Percentiles rank a stretch among this genome's conserved stretches.
Conservation (phyloP, 2,888 invertebrate species). For the Pollenia labialis region DNA sequence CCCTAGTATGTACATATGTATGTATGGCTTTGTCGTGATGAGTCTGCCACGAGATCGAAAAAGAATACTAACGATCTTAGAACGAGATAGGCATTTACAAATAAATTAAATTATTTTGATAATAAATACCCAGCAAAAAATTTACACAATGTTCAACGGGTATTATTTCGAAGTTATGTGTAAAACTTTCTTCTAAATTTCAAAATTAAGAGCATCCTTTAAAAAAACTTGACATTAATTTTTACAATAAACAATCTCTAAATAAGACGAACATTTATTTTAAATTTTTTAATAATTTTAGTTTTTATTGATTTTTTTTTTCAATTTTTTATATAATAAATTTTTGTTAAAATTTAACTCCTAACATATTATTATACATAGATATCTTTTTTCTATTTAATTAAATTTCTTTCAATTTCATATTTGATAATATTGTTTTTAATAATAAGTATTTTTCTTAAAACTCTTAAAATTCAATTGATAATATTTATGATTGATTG, state of each 20-base stretch:
- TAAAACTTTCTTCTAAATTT: too few species aligned
- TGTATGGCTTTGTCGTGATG: too few species aligned
- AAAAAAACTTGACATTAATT: too few species aligned
- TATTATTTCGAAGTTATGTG: too few species aligned
- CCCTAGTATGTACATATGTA: too few species aligned
- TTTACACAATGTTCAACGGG: too few species aligned
- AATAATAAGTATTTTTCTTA: conserved; percentile 9
- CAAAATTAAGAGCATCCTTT: too few species aligned
- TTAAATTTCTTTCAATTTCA: conserved; percentile 40
- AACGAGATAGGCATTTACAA: too few species aligned
- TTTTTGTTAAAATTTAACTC: conserved; percentile 65
- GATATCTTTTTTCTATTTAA: conserved; percentile 16
- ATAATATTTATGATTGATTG: conserved; percentile 37
- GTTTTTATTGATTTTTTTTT: conserved; percentile 62
- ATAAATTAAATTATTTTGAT: too few species aligned
- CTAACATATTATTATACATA: conserved; percentile 67
- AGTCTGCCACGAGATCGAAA: too few species aligned
- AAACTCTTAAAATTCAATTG: conserved; percentile 43
- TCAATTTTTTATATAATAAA: conserved; percentile 45
- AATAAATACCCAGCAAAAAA: too few species aligned
- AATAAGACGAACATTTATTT: not conserved
- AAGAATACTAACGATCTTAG: too few species aligned
- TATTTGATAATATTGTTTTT: conserved; percentile 10
- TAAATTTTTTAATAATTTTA: conserved; percentile 57
- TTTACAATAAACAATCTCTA: not conserved